These are phyloP conservation scores for Archaeoteleia sp. DNA, from an alignment of 2,888 invertebrate species.

Conservation along the genomic window DNA sequence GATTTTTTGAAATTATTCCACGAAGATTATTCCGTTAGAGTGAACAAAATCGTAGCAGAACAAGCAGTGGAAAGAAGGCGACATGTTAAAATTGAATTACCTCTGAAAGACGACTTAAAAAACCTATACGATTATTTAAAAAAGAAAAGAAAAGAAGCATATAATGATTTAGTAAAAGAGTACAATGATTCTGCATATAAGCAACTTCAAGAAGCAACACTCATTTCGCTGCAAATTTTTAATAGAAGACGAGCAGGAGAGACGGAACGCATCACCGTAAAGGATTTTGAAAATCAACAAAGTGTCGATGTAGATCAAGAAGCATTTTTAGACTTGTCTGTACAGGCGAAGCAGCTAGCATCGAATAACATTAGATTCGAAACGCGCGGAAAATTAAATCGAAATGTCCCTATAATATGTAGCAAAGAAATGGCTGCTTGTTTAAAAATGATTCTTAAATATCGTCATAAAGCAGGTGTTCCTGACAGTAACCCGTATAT, in stretches of 20 bases:
- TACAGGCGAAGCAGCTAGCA: slow-evolving; percentile 5
- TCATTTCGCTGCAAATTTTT: slow-evolving; percentile 22
- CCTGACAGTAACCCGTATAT: slow-evolving; percentile 41
- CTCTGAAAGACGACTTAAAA: not conserved
- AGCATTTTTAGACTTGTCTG: slow-evolving; percentile 8
- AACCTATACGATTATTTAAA: not conserved
- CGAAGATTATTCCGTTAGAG: not conserved
- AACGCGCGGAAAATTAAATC: slow-evolving; percentile 39
- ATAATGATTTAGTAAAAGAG: not conserved
- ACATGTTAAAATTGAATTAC: not conserved
- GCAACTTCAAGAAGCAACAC: slow-evolving; percentile 10
- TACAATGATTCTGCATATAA: not conserved
- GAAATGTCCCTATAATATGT: slow-evolving; percentile 40
- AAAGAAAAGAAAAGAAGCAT: not conserved
- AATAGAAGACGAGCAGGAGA: slow-evolving; percentile 32
- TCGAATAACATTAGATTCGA: slow-evolving; percentile 20
- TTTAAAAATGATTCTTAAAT: slow-evolving; percentile 32
- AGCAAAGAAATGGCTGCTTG: slow-evolving; percentile 26
- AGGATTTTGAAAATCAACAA: slow-evolving; percentile 19
- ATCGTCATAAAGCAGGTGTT: slow-evolving; percentile 31
- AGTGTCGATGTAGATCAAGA: slow-evolving; percentile 4
- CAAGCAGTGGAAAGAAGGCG: slow-evolving; percentile 3
- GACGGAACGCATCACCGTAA: slow-evolving; percentile 18
- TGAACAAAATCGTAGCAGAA: slow-evolving; percentile 8
- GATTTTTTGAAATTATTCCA: slow-evolving; percentile 5